These are phyloP conservation scores for Sialia sialis DNA, from an alignment of 2,113 vertebrate genomes.

Conservation along the genomic window DNA sequence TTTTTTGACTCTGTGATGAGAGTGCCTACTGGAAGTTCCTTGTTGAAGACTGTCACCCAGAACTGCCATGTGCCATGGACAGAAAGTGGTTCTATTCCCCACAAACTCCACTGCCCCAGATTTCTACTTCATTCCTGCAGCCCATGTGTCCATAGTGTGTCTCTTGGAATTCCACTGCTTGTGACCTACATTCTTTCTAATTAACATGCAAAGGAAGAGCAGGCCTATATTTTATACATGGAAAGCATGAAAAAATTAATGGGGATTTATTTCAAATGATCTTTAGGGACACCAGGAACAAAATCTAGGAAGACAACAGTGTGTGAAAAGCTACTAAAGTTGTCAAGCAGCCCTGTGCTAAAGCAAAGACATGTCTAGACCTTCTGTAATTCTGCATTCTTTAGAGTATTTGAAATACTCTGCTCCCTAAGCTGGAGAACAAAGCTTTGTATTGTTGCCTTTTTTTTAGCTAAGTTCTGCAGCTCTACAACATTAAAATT, in stretches of 20 bases:
- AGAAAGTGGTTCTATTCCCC: not conserved
- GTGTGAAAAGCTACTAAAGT: not conserved
- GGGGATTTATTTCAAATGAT: not conserved
- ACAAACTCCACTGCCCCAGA: not conserved
- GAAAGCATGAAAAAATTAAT: not conserved
- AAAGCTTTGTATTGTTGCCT: slow-evolving; percentile 33
- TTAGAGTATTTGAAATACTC: slow-evolving; percentile 1
- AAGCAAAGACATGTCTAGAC: not conserved
- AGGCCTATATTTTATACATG: not conserved
- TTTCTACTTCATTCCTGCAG: not conserved
- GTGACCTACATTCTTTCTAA: not conserved
- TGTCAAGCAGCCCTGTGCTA: not conserved
- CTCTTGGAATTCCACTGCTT: not conserved
- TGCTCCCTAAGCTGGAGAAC: slow-evolving; percentile 9
- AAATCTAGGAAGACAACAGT: not conserved
- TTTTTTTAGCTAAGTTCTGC: not conserved
- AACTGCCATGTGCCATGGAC: not conserved
- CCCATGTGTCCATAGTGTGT: not conserved
- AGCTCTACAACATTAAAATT: not conserved
- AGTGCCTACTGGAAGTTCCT: not conserved
- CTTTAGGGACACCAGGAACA: not conserved
- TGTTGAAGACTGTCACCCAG: not conserved
- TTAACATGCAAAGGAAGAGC: not conserved
- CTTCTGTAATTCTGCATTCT: slow-evolving; percentile 41
- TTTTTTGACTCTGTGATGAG: not conserved